Base-by-base conservation (phyloP, 2,888 invertebrate species). In the Trichopoda pennipes region DNA sequence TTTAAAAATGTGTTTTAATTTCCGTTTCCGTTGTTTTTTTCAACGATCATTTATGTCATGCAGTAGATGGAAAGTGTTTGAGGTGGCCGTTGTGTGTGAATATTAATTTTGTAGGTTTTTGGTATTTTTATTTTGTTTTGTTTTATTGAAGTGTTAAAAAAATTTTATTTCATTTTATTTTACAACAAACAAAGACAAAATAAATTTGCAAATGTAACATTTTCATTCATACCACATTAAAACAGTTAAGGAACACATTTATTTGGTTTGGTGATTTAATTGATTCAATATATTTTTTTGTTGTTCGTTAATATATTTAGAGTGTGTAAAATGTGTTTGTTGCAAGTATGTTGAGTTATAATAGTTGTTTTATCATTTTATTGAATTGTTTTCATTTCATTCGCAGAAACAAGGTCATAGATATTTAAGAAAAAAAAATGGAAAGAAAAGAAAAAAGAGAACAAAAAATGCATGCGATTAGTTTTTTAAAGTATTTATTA, bases 401-500 rank as follows among this genome's bases (percentile, higher is more conserved):
- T 74, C 60, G 73, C 74, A 73, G 75, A 77, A 80, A 72, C 61
- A 83, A 80, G 80, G 81, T 73, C 76, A 83, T 72, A 80, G 73
- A 79, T 88, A 78, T 85, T 89, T 87, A 89, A 89, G 88, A 90
- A 87, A 58, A 14, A 64, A 28, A n/a, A 66, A 88, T 88, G 88
- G 87, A 85, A 89, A 87, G 87, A 88, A 88, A 89, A 88, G 87
- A 89, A 87, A 90, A 89, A 88, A 88, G 87, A 88, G 87, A 89
- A 89, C 89, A 88, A 86, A 90, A 89, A 90, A 89, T 85, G 87
- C 90, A 90, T 90, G 90, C 90, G 88, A 88, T 90, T 90, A 90
- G 90, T 88, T 90, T 88, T 70, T 69, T 80, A 61, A 66, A 51
- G 51, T 73, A n/a, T n/a, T n/a, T n/a, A n/a, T n/a, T n/a, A 63